Conservation (phyloP, 2,888 invertebrate species). For the Podabrus alpinus region DNA sequence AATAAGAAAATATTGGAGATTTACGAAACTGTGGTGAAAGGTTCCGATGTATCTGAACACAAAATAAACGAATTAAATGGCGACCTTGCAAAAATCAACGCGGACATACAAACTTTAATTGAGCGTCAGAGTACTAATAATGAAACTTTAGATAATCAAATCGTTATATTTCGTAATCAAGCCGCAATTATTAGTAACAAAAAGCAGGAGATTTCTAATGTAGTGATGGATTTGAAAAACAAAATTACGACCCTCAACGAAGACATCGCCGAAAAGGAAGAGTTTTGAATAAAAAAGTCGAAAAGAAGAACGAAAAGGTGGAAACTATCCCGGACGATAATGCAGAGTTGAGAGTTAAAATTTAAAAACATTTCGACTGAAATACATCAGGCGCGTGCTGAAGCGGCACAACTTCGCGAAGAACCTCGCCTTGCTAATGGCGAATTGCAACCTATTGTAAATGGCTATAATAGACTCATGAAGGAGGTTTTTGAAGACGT, state of each 20-base stretch:
- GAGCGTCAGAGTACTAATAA: slow-evolving; percentile 35
- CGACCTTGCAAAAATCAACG: slow-evolving; percentile 23
- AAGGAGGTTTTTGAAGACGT: slow-evolving; percentile 36
- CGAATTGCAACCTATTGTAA: slow-evolving; percentile 16
- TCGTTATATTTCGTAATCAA: slow-evolving; percentile 85
- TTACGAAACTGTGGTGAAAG: slow-evolving; percentile 68
- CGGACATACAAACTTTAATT: slow-evolving; percentile 32
- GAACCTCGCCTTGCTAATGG: slow-evolving; percentile 21
- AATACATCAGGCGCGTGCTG: slow-evolving; percentile 30
- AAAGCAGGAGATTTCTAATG: slow-evolving; percentile 74
- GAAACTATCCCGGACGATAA: slow-evolving; percentile 62
- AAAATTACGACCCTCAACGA: slow-evolving; percentile 65
- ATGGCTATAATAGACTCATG: slow-evolving; percentile 7
- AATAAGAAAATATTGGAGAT: slow-evolving; percentile 70
- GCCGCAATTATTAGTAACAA: slow-evolving; percentile 79
- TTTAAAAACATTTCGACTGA: slow-evolving; percentile 34
- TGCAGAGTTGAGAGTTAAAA: slow-evolving; percentile 51
- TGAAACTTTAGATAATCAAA: slow-evolving; percentile 67
- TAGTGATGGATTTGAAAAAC: slow-evolving; percentile 68
- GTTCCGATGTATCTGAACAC: slow-evolving; percentile 57
- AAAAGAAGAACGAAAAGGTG: slow-evolving; percentile 53
- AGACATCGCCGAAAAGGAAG: slow-evolving; percentile 62
- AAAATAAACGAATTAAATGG: slow-evolving; percentile 26
- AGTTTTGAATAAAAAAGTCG: slow-evolving; percentile 16
- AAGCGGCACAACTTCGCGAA: slow-evolving; percentile 33